phyloP scores from a whole-genome alignment of 2,888 invertebrate genomes.

The Andrena minutula region DNA sequence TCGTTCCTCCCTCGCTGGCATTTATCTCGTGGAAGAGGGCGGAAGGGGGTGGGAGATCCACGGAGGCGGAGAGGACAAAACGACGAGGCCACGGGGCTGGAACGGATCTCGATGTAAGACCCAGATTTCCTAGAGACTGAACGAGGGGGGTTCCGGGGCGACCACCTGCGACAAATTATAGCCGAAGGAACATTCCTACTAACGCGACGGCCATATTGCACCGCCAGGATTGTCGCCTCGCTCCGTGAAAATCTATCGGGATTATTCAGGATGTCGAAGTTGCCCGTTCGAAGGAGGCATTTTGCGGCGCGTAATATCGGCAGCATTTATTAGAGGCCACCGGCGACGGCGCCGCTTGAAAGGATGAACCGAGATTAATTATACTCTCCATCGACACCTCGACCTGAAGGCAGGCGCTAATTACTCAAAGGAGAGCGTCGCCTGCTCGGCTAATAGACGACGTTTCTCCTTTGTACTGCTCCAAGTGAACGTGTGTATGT shows the following conservation, averaged over 20 bases:
- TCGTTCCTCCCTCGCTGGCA: conserved; percentile 31
- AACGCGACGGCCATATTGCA: conserved; percentile 44
- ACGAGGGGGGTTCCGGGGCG: conserved; percentile 24
- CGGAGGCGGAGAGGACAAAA: conserved; percentile 40
- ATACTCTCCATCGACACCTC: conserved; percentile 43
- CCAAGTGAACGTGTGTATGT: too few species aligned
- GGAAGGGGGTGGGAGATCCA: neutral
- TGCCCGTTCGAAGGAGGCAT: neutral
- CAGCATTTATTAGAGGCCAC: conserved; percentile 29
- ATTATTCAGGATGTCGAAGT: conserved; percentile 30
- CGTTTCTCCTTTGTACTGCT: neutral
- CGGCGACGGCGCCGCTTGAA: neutral
- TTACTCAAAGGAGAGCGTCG: conserved; percentile 56
- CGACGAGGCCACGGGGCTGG: conserved; percentile 48
- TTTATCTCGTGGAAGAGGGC: conserved; percentile 37
- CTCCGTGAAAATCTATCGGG: conserved; percentile 39
- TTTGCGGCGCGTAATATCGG: conserved; percentile 33
- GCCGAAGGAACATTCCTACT: conserved; percentile 49
- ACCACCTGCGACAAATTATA: conserved; percentile 66
- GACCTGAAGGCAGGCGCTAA: conserved; percentile 37
- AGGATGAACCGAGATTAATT: conserved; percentile 50
- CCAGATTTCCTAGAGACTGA: conserved; percentile 57
- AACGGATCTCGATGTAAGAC: conserved; percentile 52
- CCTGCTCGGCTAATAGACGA: neutral
- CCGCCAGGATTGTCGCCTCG: conserved; percentile 34